phyloP scores from a whole-genome alignment of 2,888 invertebrate species.

The Chrysotoxum bicinctum region DNA sequence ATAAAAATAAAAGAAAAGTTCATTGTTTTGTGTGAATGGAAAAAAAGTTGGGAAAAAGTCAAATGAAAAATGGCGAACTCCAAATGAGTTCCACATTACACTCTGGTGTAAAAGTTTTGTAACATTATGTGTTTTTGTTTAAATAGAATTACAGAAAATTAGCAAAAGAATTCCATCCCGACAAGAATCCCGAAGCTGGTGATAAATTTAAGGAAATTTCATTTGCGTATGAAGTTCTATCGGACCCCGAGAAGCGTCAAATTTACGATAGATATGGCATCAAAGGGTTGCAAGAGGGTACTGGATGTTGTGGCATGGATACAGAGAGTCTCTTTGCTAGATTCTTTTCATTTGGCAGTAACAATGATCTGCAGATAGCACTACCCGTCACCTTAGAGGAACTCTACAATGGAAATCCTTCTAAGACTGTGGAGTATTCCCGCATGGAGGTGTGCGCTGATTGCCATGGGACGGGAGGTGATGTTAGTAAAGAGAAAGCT shows the following conservation, averaged over 20 bases:
- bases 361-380: constrained; percentile 87
- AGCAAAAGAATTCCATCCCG: constrained; percentile 96
- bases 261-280: constrained; percentile 93
- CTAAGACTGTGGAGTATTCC: constrained; percentile 80
- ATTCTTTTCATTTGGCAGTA: constrained; percentile 86
- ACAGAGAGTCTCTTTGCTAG: constrained; percentile 87
- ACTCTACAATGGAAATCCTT: constrained; percentile 93
- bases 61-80: constrained; percentile 58
- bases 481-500: constrained; percentile 74
- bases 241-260: constrained; percentile 92
- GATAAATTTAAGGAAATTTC: constrained; percentile 98
- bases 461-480: constrained; percentile 80
- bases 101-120: constrained; percentile 17
- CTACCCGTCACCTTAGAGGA: constrained; percentile 94
- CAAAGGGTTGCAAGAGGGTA: constrained; percentile 93
- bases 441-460: constrained; percentile 77
- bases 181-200: constrained; percentile 94
- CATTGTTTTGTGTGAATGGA: constrained; percentile 34
- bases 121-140: neutral
- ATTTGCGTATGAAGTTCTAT: constrained; percentile 96
- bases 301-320: constrained; percentile 79
- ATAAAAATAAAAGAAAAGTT: constrained; percentile 17
- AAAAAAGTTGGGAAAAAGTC: constrained; percentile 18
- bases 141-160: constrained; percentile 92
- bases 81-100: constrained; percentile 57